Evolutionary conservation across 2,888 invertebrate species (phyloP), one percentile per base, ranked within the genome.

Genomic region (Caenorhabditis doughertyi): DNA sequence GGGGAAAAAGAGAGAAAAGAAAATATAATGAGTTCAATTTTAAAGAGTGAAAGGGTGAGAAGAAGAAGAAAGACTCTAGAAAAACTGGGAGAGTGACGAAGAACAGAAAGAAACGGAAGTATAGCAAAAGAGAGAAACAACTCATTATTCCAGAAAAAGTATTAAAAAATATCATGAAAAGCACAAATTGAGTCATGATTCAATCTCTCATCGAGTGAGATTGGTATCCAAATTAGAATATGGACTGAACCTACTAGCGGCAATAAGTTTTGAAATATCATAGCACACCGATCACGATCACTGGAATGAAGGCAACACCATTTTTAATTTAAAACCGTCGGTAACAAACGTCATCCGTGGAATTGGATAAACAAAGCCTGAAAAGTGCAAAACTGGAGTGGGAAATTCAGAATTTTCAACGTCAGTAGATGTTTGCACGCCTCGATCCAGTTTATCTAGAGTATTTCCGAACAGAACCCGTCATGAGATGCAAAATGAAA

Each of bases 21-120:
- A 42, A 62, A 70, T 47, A 79, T 70, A 71, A 79, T 79, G 79
- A 79, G 70, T 71, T 79, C 65, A 71, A 71, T 79, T 79, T 56
- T 25, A 39, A 49, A 67, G 58, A 67, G 65, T 47, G 44, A 42
- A 42, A 32, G 23, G 7, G 25, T 42, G 42, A 47, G 55, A 67
- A 18, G 44, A 67, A 18, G 44, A 56, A 32, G 42, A 21, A 65
- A 65, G 56, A 47, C n/a, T 51, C 35, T 60, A 70, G 67, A 60
- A 68, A 58, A 60, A 65, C 39, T 7, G 53, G 60, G 29, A n/a
- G n/a, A 23, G 47, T 23, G 39, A 53, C 58, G 44, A 60, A 67
- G 53, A 44, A 68, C 44, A 55, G 42, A 74, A 55, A 62, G 70
- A 74, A 65, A 35, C 68, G 64, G 81, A 82, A 62, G 67, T 65